These are phyloP conservation scores for Cyanocitta stelleri DNA, from an alignment of 2,113 vertebrate genomes.

Conservation along the genomic window DNA sequence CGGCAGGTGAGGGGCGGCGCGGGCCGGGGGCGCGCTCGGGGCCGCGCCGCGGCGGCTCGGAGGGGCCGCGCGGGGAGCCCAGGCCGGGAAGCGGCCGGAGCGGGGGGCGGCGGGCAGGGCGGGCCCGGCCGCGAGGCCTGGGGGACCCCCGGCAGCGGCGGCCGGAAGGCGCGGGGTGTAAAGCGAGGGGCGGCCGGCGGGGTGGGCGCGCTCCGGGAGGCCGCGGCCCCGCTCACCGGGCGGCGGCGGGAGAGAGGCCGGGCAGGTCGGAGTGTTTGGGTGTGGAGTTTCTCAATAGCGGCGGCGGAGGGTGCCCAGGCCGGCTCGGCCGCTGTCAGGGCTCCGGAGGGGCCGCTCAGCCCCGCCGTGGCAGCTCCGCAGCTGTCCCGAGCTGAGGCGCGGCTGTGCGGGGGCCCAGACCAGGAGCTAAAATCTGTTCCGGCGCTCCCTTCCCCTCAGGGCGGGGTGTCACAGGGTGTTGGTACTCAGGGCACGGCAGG, in stretches of 20 bases:
- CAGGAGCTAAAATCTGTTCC: rapidly evolving
- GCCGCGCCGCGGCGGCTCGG: too few relatives aligned
- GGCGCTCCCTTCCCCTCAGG: neutral
- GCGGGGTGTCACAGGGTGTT: neutral
- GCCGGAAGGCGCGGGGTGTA: neutral
- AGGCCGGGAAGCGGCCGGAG: too few relatives aligned
- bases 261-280: neutral
- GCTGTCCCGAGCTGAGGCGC: neutral
- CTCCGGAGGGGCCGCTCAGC: neutral
- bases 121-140: neutral
- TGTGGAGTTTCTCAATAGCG: neutral
- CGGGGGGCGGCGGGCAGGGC: too few relatives aligned
- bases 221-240: neutral
- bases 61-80: too few relatives aligned
- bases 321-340: neutral
- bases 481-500: neutral
- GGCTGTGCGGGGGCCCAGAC: neutral
- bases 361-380: neutral
- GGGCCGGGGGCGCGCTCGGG: too few relatives aligned
- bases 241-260: neutral
- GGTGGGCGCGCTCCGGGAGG: neutral
- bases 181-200: neutral
- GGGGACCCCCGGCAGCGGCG: neutral
- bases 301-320: neutral
- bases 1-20: too few relatives aligned